phyloP scores from a whole-genome alignment of 2,797 vertebrate species.

The Poecilia wingei region DNA sequence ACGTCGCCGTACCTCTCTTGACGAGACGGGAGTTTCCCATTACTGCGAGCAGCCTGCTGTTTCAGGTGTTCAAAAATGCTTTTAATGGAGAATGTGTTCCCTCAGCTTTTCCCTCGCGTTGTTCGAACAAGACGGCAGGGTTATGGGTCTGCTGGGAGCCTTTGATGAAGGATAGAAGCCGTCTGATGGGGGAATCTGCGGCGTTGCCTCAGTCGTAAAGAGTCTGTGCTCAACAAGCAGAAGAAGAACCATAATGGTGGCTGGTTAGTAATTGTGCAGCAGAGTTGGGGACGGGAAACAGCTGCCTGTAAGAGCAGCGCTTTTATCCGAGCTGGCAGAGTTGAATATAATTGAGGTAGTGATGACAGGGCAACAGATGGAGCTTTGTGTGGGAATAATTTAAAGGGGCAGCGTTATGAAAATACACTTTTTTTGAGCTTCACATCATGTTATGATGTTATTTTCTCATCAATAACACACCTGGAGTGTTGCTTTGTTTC shows the following conservation, averaged over 20 bases:
- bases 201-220: conserved; percentile 54
- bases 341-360: conserved; percentile 48
- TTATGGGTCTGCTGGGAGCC: conserved; percentile 43
- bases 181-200: conserved; percentile 44
- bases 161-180: conserved; percentile 66
- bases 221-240: conserved; percentile 26
- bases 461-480: too few species aligned
- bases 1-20: conserved; percentile 36
- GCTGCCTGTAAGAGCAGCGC: conserved; percentile 46
- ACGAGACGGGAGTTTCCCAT: conserved; percentile 64
- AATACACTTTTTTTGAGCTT: too few species aligned
- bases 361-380: conserved; percentile 45
- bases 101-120: conserved; percentile 24
- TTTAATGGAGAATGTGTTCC: conserved; percentile 47
- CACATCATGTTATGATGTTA: too few species aligned
- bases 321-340: conserved; percentile 59
- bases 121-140: conserved; percentile 29
- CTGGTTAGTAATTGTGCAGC: conserved; percentile 57
- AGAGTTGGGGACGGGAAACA: conserved; percentile 22
- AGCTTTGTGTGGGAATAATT: conserved; percentile 72
- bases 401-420: not conserved
- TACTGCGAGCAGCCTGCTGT: conserved; percentile 33
- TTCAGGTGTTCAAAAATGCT: conserved; percentile 67
- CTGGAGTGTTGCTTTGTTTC: too few species aligned
- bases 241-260: conserved; percentile 34